These are phyloP conservation scores for Cataglyphis livida DNA, from an alignment of 2,888 invertebrate species.

Conservation along the genomic window DNA sequence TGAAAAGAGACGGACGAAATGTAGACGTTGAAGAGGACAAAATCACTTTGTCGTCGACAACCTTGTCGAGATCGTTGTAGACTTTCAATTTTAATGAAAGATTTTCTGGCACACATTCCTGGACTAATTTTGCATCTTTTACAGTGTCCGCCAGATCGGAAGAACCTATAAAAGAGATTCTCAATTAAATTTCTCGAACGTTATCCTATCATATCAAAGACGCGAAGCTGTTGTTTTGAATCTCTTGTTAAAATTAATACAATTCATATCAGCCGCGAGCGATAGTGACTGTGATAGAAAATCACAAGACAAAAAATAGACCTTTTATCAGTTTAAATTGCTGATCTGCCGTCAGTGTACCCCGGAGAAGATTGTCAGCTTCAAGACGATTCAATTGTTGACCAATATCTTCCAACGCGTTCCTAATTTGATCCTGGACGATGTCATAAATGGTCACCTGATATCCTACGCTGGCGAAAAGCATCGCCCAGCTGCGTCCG, in stretches of 20 bases:
- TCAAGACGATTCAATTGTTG: conserved; percentile 91
- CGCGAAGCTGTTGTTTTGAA: neutral
- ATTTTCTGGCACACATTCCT: conserved; percentile 98
- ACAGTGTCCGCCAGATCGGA: conserved; percentile 90
- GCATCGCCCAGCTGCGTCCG: conserved; percentile 98
- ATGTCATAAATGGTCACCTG: conserved; percentile 95
- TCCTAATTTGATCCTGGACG: conserved; percentile 90
- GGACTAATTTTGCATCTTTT: conserved; percentile 92
- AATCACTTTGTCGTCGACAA: conserved; percentile 92
- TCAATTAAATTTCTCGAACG: neutral
- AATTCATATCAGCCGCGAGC: neutral
- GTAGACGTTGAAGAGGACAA: conserved; percentile 98
- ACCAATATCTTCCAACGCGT: conserved; percentile 91
- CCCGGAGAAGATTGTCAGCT: conserved; percentile 91
- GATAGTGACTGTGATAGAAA: neutral
- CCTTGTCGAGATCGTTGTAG: conserved; percentile 91
- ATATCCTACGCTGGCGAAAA: conserved; percentile 97
- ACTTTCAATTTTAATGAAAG: conserved; percentile 94
- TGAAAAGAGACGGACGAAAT: conserved; percentile 95
- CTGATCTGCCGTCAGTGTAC: conserved; percentile 90
- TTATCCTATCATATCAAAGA: neutral
- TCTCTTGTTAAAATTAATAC: neutral
- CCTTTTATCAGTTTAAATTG: conserved; percentile 93
- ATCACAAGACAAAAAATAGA: conserved; percentile 74
- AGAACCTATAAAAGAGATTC: conserved; percentile 86